These are phyloP conservation scores for Glyptemys insculpta DNA, from an alignment of 2,797 vertebrate genomes.

Conservation along the genomic window DNA sequence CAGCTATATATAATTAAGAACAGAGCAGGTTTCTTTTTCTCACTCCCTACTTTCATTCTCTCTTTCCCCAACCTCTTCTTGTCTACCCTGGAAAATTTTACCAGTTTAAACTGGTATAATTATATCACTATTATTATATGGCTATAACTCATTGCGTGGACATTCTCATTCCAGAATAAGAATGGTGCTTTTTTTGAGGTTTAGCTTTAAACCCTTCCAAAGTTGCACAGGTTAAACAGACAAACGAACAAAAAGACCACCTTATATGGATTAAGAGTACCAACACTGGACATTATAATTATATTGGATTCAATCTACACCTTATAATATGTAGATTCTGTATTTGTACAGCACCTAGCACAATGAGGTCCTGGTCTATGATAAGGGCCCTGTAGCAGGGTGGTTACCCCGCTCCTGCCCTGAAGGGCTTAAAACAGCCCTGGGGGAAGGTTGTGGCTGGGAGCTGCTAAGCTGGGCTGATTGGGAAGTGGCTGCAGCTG, in stretches of 20 bases:
- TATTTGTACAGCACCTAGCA: not conserved
- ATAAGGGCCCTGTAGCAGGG: not conserved
- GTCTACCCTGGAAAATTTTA: not conserved
- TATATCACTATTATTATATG: not conserved
- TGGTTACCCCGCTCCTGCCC: too few species aligned
- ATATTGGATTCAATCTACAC: not conserved
- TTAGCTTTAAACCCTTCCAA: not conserved
- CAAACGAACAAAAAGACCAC: not conserved
- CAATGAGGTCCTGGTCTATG: not conserved
- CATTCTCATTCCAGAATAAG: not conserved
- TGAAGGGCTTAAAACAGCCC: too few species aligned
- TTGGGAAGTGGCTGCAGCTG: too few species aligned
- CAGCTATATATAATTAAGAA: not conserved
- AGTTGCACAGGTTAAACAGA: not conserved
- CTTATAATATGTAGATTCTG: not conserved
- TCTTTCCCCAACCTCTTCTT: not conserved
- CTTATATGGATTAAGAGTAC: not conserved
- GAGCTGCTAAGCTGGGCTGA: too few species aligned
- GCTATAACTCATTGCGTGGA: not conserved
- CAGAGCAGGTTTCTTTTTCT: not conserved
- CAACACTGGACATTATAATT: not conserved
- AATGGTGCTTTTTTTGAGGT: not conserved
- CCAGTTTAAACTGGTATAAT: not conserved
- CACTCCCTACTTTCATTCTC: not conserved
- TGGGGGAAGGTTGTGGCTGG: too few species aligned